Base-by-base conservation (phyloP, 2,797 vertebrate species). In the Galago senegalensis region DNA sequence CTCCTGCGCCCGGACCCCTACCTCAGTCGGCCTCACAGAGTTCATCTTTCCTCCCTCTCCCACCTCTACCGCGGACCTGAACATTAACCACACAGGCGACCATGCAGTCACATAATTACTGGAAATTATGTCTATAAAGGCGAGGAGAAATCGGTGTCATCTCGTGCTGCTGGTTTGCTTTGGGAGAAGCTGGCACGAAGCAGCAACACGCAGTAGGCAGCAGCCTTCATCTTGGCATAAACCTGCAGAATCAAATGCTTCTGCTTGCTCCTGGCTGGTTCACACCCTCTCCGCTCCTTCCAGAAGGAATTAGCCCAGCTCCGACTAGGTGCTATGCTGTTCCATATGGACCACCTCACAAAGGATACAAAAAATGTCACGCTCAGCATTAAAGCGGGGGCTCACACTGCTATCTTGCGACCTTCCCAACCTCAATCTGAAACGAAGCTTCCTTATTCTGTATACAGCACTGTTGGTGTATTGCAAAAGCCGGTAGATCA, bases 211-310 rank as follows among this genome's bases (percentile, higher is more conserved):
- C 86, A 94, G 72, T 77, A 95, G 87, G 80, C 86, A 97, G 27
- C 65, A 95, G 76, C 77, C 81, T 96, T 98, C 94, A 83, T 58
- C 75, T 96, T 89, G 86, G 73, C 91, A 93, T 93, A 83, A 90
- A 63, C 69, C 46, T 7, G 67, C 21, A 25, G 21, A 79, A 93
- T 61, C 89, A 94, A 96, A 94, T 72, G 25, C 53, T 93, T 92
- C 65, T 53, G 40, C 69, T 94, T 88, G 37, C 72, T 94, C 77
- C 95, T 97, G 67, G 84, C 70, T 53, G 40, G 88, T 87, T 95
- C 89, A 70, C 49, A 94, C 65, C 84, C 81, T 95, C 93, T 96
- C 82, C 88, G 40, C 7, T 96, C 20, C 0, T 94, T 94, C 89
- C 85, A 87, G 93, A 69, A 98, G 82, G 92, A 98, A 93, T 82